Evolutionary conservation across 2,797 vertebrate species (phyloP), one percentile per base, ranked within the genome.

Genomic region (Tinamus major): DNA sequence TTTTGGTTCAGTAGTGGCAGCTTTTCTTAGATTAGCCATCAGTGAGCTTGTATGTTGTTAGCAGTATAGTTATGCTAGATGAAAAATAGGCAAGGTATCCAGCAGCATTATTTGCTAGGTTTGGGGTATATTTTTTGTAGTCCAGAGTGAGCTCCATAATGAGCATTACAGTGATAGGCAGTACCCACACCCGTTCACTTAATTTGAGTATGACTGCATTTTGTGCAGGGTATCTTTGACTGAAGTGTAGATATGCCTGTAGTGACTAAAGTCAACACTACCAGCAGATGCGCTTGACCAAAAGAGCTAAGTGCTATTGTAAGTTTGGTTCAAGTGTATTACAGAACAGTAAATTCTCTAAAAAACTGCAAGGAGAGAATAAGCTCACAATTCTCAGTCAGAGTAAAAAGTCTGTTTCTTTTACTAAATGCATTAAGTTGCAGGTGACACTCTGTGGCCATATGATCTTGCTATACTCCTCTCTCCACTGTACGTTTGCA

Each of bases 211-310:
- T 18, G 63, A 55, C 65, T 51, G 13, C 16, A 10, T 67, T 51
- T 33, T 0, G 1, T 49, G 27, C 2, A 3, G 33, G 3, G 0
- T 62, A 12, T 24, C 17, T 90, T 48, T 71, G 56, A 42, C 27
- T 59, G 33, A 81, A 78, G 15, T 31, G 39, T 15, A 76, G 24
- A 20, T 17, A 3, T 58, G 31, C 24, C 12, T 79, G 46, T 23
- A n/a, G 10, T 31, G 8, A 35, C 58, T 77, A 11, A 35, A 89
- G 5, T 5, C 35, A 35, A 35, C 35, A 35, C 35, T 35, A 35
- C 35, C 35, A 35, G 48, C 55, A 27, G 33, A 65, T 27, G 14
- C 13, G 13, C 19, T 87, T 48, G 13, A 72, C 72, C 51, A 83
- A 48, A 95, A 42, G 20, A 33, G 19, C 17, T 51, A 27, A 5